phyloP scores from a whole-genome alignment of 2,888 invertebrate genomes.

The Thysanoteuthis rhombus region DNA sequence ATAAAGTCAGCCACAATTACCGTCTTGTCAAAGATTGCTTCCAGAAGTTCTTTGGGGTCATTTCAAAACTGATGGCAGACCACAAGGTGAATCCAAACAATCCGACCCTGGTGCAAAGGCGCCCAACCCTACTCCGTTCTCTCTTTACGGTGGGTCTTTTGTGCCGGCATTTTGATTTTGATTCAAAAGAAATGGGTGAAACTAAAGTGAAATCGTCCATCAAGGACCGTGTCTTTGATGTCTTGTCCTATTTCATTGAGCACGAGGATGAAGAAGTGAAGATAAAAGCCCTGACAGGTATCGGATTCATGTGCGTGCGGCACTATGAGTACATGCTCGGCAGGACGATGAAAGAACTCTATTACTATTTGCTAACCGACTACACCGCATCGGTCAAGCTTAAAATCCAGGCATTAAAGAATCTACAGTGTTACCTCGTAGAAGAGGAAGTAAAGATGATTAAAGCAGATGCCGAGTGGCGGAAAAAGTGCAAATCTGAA shows the following conservation, averaged over 20 bases:
- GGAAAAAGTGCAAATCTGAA: constrained; percentile 89
- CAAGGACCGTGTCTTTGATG: constrained; percentile 87
- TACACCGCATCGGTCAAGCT: constrained; percentile 69
- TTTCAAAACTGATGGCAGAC: constrained; percentile 71
- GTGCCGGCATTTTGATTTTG: constrained; percentile 92
- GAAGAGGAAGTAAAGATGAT: constrained; percentile 97
- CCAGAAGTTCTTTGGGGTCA: constrained; percentile 79
- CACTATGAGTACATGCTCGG: constrained; percentile 94
- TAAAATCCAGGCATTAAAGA: constrained; percentile 78
- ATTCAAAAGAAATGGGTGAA: constrained; percentile 67
- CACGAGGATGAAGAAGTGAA: constrained; percentile 76
- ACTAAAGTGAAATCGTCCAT: constrained; percentile 71
- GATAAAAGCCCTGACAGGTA: constrained; percentile 68
- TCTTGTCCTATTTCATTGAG: constrained; percentile 86
- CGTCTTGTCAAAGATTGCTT: constrained; percentile 94
- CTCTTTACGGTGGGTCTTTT: constrained; percentile 94
- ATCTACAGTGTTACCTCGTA: constrained; percentile 92
- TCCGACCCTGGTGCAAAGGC: constrained; percentile 64
- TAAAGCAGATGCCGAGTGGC: constrained; percentile 94
- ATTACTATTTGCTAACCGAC: constrained; percentile 79
- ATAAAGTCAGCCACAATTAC: constrained; percentile 94
- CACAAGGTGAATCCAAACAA: constrained; percentile 70
- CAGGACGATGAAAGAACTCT: constrained; percentile 84
- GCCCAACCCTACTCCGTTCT: constrained; percentile 80
- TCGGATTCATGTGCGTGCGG: constrained; percentile 87